Conservation (phyloP, 2,113 vertebrate species). For the Egretta garzetta region DNA sequence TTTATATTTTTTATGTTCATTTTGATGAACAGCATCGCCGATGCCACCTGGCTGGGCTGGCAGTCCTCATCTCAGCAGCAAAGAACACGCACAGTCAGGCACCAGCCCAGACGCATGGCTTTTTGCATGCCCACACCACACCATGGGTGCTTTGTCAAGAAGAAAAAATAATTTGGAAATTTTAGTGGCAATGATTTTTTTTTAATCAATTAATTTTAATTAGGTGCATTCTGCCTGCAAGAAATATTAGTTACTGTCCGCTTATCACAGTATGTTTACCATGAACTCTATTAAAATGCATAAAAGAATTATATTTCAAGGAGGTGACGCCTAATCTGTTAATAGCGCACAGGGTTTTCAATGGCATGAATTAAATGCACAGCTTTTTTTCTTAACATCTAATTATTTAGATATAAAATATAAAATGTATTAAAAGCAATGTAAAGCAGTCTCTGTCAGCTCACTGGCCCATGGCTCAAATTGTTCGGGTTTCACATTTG, state of each 20-base stretch:
- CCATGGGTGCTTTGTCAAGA: neutral
- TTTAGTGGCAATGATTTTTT: neutral
- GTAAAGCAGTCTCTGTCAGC: neutral
- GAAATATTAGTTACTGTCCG: constrained; percentile 36
- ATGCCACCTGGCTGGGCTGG: accelerated
- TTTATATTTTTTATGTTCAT: accelerated
- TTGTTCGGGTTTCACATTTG: neutral
- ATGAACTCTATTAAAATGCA: constrained; percentile 41
- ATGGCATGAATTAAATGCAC: constrained; percentile 24
- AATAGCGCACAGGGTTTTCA: constrained; percentile 13
- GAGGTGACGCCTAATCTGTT: constrained; percentile 26
- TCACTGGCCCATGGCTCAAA: neutral
- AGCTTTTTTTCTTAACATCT: constrained; percentile 26
- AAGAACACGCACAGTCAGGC: neutral
- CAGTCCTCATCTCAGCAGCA: neutral
- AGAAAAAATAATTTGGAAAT: neutral
- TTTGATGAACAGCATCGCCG: neutral
- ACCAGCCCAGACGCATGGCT: accelerated
- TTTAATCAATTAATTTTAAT: constrained; percentile 54
- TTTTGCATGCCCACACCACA: neutral
- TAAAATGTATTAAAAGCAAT: neutral
- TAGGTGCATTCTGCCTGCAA: constrained; percentile 34
- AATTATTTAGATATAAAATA: constrained; percentile 46
- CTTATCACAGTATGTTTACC: constrained; percentile 32
- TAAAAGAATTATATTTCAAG: constrained; percentile 35